Evolutionary conservation across 1,140 invertebrate genomes (phyloP), one percentile per base, ranked within the genome.

Genomic region (Conus betulinus): DNA sequence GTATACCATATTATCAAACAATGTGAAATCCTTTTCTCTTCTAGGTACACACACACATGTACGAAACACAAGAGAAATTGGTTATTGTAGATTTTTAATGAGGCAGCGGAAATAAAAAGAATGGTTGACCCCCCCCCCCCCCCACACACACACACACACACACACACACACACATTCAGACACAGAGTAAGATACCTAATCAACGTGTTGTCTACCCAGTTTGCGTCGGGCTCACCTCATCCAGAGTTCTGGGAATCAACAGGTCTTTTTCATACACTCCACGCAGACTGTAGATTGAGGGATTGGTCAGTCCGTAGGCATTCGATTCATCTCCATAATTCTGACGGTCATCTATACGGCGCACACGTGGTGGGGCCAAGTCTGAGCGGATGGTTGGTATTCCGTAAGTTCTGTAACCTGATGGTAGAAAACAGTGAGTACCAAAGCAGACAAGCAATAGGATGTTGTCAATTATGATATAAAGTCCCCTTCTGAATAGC

Each of bases 301-400:
- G 95, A 87, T 94, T 94, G 17, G 94, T 89, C 25, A 95, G 90
- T 13, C 93, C 94, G 84, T 93, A 94, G 13, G 93, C 93, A 90
- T 93, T 91, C 27, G 93, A 93, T 87, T 95, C 94, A 89, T 95
- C 94, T 11, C 95, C 95, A 85, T 95, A 95, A 84, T 95, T 95
- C 39, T 91, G 94, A 8, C 79, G 88, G 88, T 95, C 95, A 88
- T 92, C 88, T 5, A 95, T 89, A 23, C 94, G 90, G 60, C 92
- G 91, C 27, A 94, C 91, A 83, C 93, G 89, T 3, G 95, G 94
- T 57, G 94, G 93, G 23, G 92, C 90, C 63, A 95, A 87, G 90
- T 95, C 95, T 63, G 92, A 91, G 57, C 95, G 90, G 53, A 95
- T 92, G 51, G 93, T 94, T n/a, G 95, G 95, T 23, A 94, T 92